phyloP scores from a whole-genome alignment of 2,888 invertebrate species.

The Drosophila quinaria region DNA sequence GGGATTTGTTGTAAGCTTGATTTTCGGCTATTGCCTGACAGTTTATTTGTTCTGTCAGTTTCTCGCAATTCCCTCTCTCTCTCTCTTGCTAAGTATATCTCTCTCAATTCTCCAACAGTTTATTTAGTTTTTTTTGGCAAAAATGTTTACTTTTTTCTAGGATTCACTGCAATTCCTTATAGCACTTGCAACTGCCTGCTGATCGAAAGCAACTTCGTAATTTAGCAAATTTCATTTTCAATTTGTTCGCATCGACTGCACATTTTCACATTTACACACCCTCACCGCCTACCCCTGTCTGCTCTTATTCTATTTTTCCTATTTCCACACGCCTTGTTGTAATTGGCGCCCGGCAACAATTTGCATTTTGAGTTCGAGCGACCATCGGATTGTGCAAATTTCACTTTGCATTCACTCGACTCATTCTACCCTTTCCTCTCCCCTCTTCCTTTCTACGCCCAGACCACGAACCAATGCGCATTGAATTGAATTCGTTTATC shows the following conservation, averaged over 20 bases:
- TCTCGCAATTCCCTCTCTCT: background rate
- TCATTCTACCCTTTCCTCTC: background rate
- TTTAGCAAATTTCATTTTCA: slow-evolving; percentile 62
- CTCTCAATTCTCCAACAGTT: slow-evolving; percentile 48
- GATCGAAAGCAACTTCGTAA: slow-evolving; percentile 34
- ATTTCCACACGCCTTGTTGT: slow-evolving; percentile 32
- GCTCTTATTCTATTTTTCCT: background rate
- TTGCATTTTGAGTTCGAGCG: slow-evolving; percentile 41
- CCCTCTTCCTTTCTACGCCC: background rate
- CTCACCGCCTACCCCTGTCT: background rate
- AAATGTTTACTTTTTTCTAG: slow-evolving; percentile 69
- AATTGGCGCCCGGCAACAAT: slow-evolving; percentile 58
- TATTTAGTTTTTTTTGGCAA: slow-evolving; percentile 74
- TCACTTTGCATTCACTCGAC: slow-evolving; percentile 41
- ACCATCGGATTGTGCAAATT: slow-evolving; percentile 58
- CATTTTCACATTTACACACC: slow-evolving; percentile 20
- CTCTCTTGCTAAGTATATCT: slow-evolving; percentile 3
- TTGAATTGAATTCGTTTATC: slow-evolving; percentile 63
- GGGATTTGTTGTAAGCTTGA: slow-evolving; percentile 80
- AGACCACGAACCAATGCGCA: slow-evolving; percentile 31
- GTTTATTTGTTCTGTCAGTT: slow-evolving; percentile 51
- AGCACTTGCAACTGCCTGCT: background rate
- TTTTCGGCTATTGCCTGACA: slow-evolving; percentile 56
- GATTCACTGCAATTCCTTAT: slow-evolving; percentile 26
- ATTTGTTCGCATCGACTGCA: slow-evolving; percentile 34